Evolutionary conservation across 2,797 vertebrate genomes (phyloP).

Genomic region (Pachyuromys duprasi): DNA sequence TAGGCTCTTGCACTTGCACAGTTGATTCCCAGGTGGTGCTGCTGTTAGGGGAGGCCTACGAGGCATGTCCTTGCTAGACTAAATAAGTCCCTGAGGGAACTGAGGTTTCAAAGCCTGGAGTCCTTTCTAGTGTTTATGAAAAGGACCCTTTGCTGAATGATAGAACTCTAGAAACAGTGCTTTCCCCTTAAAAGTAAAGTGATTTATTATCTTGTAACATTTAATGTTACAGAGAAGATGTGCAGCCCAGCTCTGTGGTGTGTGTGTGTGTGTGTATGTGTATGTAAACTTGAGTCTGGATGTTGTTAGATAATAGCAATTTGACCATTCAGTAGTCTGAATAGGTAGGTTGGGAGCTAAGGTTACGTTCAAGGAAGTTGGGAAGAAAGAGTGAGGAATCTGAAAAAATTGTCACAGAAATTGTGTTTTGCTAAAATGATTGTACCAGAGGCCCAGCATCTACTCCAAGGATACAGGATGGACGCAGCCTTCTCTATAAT

Average conservation of each 20-base stretch:
- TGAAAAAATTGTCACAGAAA: background rate
- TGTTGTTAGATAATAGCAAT: background rate
- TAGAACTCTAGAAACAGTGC: background rate
- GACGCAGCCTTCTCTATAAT: background rate
- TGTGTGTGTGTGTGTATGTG: background rate
- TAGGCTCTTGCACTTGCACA: background rate
- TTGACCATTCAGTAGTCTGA: background rate
- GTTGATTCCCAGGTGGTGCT: background rate
- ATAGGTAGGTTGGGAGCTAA: background rate
- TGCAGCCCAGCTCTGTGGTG: background rate
- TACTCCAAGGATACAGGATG: background rate
- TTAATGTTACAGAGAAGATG: slow-evolving; percentile 21
- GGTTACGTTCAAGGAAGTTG: background rate
- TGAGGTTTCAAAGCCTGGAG: background rate
- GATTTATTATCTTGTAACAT: slow-evolving; percentile 11
- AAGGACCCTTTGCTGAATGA: background rate
- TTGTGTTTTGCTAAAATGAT: slow-evolving; percentile 22
- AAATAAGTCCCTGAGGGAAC: background rate
- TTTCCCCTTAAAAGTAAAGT: slow-evolving; percentile 27
- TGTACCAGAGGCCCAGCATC: background rate
- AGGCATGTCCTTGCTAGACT: background rate
- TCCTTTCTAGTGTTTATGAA: background rate
- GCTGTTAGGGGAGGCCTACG: background rate
- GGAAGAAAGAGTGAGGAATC: background rate
- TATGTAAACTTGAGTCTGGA: background rate